A percentile compares a stretch with the other conserved stretches of the same genome.
Conservation (phyloP, 2,888 invertebrate species). For the Teleogryllus oceanicus region DNA sequence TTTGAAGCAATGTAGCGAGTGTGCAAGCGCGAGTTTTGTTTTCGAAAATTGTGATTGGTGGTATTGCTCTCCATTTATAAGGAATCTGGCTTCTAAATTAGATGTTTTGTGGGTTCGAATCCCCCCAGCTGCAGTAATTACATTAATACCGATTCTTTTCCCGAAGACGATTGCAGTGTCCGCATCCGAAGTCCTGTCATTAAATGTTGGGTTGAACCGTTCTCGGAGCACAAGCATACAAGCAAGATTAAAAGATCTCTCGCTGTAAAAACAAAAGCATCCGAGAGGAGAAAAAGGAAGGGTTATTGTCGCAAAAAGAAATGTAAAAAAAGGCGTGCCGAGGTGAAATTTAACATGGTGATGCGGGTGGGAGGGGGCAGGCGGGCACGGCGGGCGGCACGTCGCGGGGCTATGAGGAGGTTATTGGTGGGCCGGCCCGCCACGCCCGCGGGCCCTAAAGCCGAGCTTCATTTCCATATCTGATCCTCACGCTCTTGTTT, state of each 20-base stretch:
- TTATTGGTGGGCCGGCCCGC: constrained; percentile 20
- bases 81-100: constrained; percentile 37
- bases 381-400: constrained; percentile 18
- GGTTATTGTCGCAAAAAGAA: constrained; percentile 24
- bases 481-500: constrained; percentile 26
- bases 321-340: background rate
- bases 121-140: constrained; percentile 32
- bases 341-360: background rate
- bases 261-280: constrained; percentile 27
- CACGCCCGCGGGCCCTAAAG: constrained; percentile 19
- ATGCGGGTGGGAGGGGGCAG: background rate
- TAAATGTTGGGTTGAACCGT: constrained; percentile 29
- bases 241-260: constrained; percentile 36
- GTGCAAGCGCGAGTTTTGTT: constrained; percentile 31
- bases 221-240: background rate
- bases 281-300: constrained; percentile 3
- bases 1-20: constrained; percentile 12
- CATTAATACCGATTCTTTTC: constrained; percentile 35
- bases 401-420: background rate
- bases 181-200: constrained; percentile 31
- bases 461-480: constrained; percentile 30
- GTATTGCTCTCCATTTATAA: constrained; percentile 32
- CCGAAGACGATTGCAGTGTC: constrained; percentile 25
- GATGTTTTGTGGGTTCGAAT: constrained; percentile 32
- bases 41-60: constrained; percentile 33